Base-by-base conservation (phyloP, 2,888 invertebrate species). In the Drosophila nr. perissopoda region DNA sequence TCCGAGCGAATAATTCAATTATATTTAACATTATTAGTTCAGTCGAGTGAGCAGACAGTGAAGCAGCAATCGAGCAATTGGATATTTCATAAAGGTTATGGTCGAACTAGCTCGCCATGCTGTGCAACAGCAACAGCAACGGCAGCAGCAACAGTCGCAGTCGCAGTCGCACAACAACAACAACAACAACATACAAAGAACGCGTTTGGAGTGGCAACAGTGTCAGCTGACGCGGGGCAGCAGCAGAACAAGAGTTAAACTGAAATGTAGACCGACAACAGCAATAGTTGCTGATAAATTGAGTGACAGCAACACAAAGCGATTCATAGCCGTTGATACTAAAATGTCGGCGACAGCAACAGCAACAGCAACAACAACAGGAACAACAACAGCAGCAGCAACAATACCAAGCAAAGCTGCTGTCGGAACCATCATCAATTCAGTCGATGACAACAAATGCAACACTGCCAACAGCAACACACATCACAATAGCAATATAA, bases 401-500 rank as follows among this genome's bases (percentile, higher is more conserved):
- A 54, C 56, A 56, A 69, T 42, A 59, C 36, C 64, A 68, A 33
- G 53, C 42, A 46, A 38, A 74, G 21, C 25, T 46, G 46, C 25
- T 54, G 25, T 53, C 25, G 54, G 21, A 52, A 29, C 18, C 21
- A 34, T 13, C 56, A 36, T 38, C 49, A 72, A 42, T 46, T 46
- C 25, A 46, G 46, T 46, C 56, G 36, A 59, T 64, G 56, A 36
- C 53, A 60, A 63, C 53, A 70, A 70, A 64, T 52, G 65, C 63
- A 76, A 62, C 76, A 71, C 70, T 71, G 76, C 71, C 66, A 69
- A 59, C 70, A 76, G 54, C 63, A 76, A 59, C 46, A 42, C 21
- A 54, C 13, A 48, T 69, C 70, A 85, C 81, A 88, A 72, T 76
- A 81, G 72, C 76, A 77, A 77, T 69, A 77, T 70, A 33, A 59